Evolutionary conservation across 2,113 vertebrate genomes (phyloP).

Genomic region (Monopterus albus): DNA sequence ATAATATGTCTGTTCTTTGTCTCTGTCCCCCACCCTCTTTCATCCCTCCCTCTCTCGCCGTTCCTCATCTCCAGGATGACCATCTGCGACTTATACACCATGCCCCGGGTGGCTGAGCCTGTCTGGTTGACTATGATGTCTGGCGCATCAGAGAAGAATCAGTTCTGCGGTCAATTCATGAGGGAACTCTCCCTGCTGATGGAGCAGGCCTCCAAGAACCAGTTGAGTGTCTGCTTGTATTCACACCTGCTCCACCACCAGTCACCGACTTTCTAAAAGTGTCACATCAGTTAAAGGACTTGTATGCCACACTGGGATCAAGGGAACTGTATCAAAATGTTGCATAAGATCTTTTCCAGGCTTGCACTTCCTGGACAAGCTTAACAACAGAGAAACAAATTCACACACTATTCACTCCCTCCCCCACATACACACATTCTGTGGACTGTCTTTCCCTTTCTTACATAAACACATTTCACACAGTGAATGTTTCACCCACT

Average conservation of each 20-base stretch:
- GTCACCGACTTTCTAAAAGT: too few relatives aligned
- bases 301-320: too few relatives aligned
- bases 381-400: slow-evolving; percentile 12
- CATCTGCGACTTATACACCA: slow-evolving; percentile 96
- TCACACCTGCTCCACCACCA: background rate
- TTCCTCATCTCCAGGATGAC: slow-evolving; percentile 86
- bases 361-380: slow-evolving; percentile 5
- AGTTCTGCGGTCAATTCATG: slow-evolving; percentile 97
- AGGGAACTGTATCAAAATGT: too few relatives aligned
- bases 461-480: slow-evolving; percentile 12
- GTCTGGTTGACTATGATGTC: slow-evolving; percentile 99
- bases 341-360: slow-evolving; percentile 9
- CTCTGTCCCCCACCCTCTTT: slow-evolving; percentile 58
- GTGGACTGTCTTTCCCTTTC: slow-evolving; percentile 10
- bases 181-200: slow-evolving; percentile 93
- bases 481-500: slow-evolving; percentile 37
- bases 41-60: slow-evolving; percentile 11
- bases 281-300: too few relatives aligned
- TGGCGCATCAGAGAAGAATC: slow-evolving; percentile 92
- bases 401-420: slow-evolving; percentile 38
- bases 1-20: slow-evolving; percentile 62
- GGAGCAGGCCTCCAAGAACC: slow-evolving; percentile 97
- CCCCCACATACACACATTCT: slow-evolving; percentile 3
- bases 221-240: slow-evolving; percentile 83
- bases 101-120: slow-evolving; percentile 96